These are phyloP conservation scores for Agrypnia vestita DNA, from an alignment of 1,140 invertebrate genomes.

Conservation along the genomic window DNA sequence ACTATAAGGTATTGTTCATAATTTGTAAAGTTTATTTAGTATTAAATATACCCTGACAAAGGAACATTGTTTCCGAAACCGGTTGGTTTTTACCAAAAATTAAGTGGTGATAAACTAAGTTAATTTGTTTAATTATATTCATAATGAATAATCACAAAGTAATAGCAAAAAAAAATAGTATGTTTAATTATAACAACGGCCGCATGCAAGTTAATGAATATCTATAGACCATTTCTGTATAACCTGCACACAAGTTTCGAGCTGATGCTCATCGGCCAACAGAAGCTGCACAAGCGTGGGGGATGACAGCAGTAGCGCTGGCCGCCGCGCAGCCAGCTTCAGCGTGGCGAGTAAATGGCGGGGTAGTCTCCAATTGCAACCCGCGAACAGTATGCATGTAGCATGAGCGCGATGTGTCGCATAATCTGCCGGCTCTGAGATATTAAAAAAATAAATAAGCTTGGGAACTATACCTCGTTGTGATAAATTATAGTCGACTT, in stretches of 20 bases:
- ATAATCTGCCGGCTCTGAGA: constrained; percentile 29
- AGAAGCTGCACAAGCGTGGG: constrained; percentile 52
- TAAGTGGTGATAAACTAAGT: too few relatives aligned
- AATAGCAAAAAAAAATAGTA: too few relatives aligned
- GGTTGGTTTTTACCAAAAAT: too few relatives aligned
- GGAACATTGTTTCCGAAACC: too few relatives aligned
- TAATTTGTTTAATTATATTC: too few relatives aligned
- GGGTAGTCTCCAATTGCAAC: neutral
- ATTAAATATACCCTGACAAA: too few relatives aligned
- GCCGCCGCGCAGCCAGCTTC: constrained; percentile 8
- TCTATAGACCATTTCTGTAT: neutral
- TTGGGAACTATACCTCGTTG: neutral
- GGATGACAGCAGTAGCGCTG: constrained; percentile 34
- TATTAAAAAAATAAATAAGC: neutral
- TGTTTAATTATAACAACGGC: too few relatives aligned
- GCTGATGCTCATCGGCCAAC: constrained; percentile 40
- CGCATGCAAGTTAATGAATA: neutral
- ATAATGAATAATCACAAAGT: too few relatives aligned
- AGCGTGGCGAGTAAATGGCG: constrained; percentile 7
- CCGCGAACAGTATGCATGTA: constrained; percentile 19
- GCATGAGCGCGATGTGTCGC: constrained; percentile 32
- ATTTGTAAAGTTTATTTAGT: too few relatives aligned
- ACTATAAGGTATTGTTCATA: too few relatives aligned
- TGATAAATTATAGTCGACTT: neutral
- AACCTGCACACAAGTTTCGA: constrained; percentile 48